phyloP scores from a whole-genome alignment of 1,140 invertebrate genomes.

The Leptinotarsa undecemlineata region DNA sequence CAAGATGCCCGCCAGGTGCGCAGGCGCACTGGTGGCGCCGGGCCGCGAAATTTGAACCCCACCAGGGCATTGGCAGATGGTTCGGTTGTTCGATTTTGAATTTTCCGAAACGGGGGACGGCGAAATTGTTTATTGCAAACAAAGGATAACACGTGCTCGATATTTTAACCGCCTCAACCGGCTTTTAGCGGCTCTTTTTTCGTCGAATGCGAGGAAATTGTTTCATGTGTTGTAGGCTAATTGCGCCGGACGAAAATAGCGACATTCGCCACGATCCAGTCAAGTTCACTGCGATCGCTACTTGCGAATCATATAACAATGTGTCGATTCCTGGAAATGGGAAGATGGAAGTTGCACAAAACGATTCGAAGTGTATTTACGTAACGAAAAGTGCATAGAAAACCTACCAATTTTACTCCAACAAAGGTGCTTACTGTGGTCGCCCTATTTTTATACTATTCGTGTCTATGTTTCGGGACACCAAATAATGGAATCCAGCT shows the following conservation, averaged over 20 bases:
- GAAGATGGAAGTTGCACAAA: too few relatives aligned
- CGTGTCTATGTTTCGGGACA: too few relatives aligned
- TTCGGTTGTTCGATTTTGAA: slow-evolving; percentile 16
- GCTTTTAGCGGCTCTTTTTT: slow-evolving; percentile 27
- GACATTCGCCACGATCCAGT: too few relatives aligned
- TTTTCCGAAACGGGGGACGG: neutral
- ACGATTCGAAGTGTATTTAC: too few relatives aligned
- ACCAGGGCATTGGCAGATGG: slow-evolving; percentile 24
- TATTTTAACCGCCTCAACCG: slow-evolving; percentile 29
- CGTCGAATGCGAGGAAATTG: neutral
- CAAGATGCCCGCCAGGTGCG: slow-evolving; percentile 32
- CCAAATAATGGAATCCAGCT: too few relatives aligned
- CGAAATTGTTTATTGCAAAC: slow-evolving; percentile 37
- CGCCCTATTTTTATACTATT: too few relatives aligned
- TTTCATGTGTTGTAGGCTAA: neutral
- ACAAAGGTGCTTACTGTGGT: too few relatives aligned
- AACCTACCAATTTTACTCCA: too few relatives aligned
- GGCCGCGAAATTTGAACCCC: slow-evolving; percentile 43
- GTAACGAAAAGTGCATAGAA: too few relatives aligned
- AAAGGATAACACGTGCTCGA: slow-evolving; percentile 45
- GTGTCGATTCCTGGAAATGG: too few relatives aligned
- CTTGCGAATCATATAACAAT: too few relatives aligned
- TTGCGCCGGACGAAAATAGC: neutral
- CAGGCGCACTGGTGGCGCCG: slow-evolving; percentile 29
- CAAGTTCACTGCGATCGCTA: too few relatives aligned